These are phyloP conservation scores for Micromys minutus DNA, from an alignment of 2,113 vertebrate genomes.

Conservation along the genomic window DNA sequence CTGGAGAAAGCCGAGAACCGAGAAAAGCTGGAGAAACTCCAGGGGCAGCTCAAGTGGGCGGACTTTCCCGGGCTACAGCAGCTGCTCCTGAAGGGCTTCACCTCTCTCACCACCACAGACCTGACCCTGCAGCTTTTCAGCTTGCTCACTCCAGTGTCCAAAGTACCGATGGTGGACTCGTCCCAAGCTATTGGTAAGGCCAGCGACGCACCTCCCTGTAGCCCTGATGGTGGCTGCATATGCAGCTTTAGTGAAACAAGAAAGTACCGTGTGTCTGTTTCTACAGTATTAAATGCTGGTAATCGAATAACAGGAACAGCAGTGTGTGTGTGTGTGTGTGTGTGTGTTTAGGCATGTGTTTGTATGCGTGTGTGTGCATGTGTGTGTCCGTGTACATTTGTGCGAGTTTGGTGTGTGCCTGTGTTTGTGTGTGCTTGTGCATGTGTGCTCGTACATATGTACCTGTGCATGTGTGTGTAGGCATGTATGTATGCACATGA, in stretches of 20 bases:
- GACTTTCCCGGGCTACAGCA: slow-evolving; percentile 98
- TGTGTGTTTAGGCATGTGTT: neutral
- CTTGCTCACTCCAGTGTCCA: slow-evolving; percentile 95
- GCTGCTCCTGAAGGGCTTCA: slow-evolving; percentile 97
- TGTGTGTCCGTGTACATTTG: too few relatives aligned
- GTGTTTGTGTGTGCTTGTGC: too few relatives aligned
- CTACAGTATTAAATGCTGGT: neutral
- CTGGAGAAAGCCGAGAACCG: slow-evolving; percentile 96
- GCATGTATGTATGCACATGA: too few relatives aligned
- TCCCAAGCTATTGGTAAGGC: slow-evolving; percentile 96
- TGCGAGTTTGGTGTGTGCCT: too few relatives aligned
- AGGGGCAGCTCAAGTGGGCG: slow-evolving; percentile 96
- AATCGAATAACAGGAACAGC: neutral
- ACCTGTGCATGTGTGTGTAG: too few relatives aligned
- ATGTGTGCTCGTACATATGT: too few relatives aligned
- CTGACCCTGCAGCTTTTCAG: slow-evolving; percentile 98
- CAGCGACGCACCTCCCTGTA: neutral
- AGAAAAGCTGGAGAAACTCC: slow-evolving; percentile 97
- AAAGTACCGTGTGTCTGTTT: neutral
- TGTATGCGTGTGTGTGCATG: too few relatives aligned
- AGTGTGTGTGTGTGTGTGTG: neutral
- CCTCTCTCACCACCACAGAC: slow-evolving; percentile 95
- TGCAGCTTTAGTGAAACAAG: neutral
- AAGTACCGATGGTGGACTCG: slow-evolving; percentile 96
- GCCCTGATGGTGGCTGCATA: neutral